These are phyloP conservation scores for Sesamia nonagrioides DNA, from an alignment of 1,140 invertebrate species.

Conservation along the genomic window DNA sequence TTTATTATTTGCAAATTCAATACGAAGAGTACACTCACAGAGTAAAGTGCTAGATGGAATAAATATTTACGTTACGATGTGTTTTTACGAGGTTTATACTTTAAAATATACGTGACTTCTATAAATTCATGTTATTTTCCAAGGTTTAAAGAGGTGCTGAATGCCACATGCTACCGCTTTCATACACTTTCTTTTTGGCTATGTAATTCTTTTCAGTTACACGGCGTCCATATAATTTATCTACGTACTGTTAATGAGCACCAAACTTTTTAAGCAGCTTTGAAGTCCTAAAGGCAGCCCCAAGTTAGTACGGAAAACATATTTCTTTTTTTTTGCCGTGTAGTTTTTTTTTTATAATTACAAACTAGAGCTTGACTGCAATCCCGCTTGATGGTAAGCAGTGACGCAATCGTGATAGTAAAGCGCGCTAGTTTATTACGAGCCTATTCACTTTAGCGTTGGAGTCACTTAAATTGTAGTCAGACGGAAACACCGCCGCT, in stretches of 20 bases:
- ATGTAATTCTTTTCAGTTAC: background rate
- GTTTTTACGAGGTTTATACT: constrained; percentile 1
- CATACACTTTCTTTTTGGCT: background rate
- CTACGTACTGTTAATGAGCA: background rate
- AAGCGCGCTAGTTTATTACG: no score
- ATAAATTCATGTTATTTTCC: constrained; percentile 5
- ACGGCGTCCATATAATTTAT: background rate
- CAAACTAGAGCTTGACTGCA: no score
- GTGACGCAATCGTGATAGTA: no score
- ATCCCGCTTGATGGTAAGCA: no score
- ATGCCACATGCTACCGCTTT: constrained; percentile 4
- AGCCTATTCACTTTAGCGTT: no score
- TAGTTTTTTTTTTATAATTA: no score
- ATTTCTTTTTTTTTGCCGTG: no score
- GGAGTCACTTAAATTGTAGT: no score
- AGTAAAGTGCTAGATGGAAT: constrained; percentile 13
- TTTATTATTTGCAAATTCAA: constrained; percentile 5
- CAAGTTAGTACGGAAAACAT: no score
- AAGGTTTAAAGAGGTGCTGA: background rate
- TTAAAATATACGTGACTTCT: background rate
- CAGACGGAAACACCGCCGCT: no score
- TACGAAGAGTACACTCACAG: background rate
- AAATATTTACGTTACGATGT: constrained; percentile 17
- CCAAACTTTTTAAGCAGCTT: background rate
- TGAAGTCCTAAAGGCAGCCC: no score